Evolutionary conservation across 2,113 vertebrate genomes (phyloP), one percentile per base, ranked within the genome.

Genomic region (Malaclemys terrapin): DNA sequence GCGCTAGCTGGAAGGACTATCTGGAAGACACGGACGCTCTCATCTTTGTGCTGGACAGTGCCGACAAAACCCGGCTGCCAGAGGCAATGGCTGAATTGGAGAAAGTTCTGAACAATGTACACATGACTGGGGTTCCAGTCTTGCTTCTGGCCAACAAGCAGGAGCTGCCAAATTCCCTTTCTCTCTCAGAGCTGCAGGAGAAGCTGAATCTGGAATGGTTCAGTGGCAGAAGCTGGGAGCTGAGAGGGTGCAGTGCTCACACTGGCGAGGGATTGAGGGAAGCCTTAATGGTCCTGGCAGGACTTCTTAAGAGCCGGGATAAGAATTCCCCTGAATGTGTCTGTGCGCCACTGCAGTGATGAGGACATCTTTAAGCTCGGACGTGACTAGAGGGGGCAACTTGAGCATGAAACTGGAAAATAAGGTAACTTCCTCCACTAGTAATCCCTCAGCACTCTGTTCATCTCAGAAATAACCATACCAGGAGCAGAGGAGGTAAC

Each of bases 111-210:
- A 92, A 54, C 6, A 94, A 99, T 8, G 97, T 98, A n/a, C 97
- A 97, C 82, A 91, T 99, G 93, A 91, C 84, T 5, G 95, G 95
- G 0, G 80, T 99, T 89, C 99, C 99, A 0, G 87, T 99, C 72
- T 98, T 99, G 96, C 98, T 99, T 24, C 97, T 99, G 96, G 99
- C 99, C 95, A 99, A 99, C 97, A 99, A 99, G 97, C 98, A 99
- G 91, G 99, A 99, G 12, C 56, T 98, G 2, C 97, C 98, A 0
- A 96, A 97, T 16, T 97, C 98, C 0, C 96, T 99, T 97, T 96
- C 97, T 2, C 97, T 98, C 0, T 62, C 89, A 0, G 97, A 99
- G 95, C 98, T 99, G 90, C 97, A 94, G 19, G 93, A 91, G 25
- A 95, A 88, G 84, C 97, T 99, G 88, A 96, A 69, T 6, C 86